phyloP scores from a whole-genome alignment of 2,888 invertebrate genomes.

The Gastrophysa polygoni region DNA sequence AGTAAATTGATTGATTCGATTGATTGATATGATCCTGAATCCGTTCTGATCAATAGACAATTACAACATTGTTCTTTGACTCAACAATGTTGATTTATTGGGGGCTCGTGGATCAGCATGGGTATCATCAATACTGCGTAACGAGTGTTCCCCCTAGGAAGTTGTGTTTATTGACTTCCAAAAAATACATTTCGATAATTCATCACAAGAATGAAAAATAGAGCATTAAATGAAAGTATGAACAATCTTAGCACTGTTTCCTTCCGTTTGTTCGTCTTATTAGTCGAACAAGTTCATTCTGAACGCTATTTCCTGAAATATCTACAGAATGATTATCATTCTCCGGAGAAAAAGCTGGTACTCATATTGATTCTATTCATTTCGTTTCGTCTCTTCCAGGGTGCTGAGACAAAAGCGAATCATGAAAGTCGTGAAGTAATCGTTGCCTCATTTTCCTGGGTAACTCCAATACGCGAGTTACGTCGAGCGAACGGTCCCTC shows the following conservation, averaged over 20 bases:
- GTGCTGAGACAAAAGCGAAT: conserved; percentile 19
- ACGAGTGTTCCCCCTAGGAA: background rate
- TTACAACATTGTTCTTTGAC: too few relatives aligned
- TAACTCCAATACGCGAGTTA: background rate
- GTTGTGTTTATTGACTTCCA: background rate
- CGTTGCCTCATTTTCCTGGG: background rate
- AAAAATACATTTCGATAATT: background rate
- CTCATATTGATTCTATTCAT: background rate
- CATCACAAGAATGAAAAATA: background rate
- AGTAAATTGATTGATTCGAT: too few relatives aligned
- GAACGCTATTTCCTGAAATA: background rate
- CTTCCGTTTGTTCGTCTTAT: background rate
- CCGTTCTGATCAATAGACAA: too few relatives aligned
- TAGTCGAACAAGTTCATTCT: background rate
- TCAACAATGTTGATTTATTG: too few relatives aligned
- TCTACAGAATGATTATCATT: background rate
- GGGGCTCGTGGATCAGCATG: too few relatives aligned
- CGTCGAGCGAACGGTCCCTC: too few relatives aligned
- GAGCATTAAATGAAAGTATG: background rate
- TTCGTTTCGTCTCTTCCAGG: conserved; percentile 38
- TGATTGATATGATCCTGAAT: too few relatives aligned
- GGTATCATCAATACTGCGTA: too few relatives aligned
- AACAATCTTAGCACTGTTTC: background rate
- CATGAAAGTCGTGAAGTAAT: background rate
- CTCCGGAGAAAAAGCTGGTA: background rate